Percentiles rank a stretch among this genome's conserved stretches.
phyloP scores from a whole-genome alignment of 2,888 invertebrate species.

The Cantharis flavilabris region DNA sequence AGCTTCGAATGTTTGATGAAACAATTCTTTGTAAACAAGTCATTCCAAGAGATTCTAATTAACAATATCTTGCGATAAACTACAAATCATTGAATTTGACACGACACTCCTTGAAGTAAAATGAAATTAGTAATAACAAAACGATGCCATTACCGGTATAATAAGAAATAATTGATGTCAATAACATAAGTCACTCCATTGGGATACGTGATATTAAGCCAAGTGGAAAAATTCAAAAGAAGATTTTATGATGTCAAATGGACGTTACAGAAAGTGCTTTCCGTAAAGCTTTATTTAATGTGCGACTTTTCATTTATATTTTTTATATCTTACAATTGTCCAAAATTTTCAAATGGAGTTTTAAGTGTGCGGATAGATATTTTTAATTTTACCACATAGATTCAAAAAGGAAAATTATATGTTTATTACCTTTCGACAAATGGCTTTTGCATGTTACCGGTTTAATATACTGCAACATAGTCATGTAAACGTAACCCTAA shows the following conservation, averaged over 20 bases:
- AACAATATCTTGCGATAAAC: not conserved
- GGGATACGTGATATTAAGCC: not conserved
- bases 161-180: not conserved
- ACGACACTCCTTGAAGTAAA: not conserved
- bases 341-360: not conserved
- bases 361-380: not conserved
- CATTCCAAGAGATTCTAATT: not conserved
- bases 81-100: not conserved
- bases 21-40: not conserved
- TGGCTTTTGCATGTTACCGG: not conserved
- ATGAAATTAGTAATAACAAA: not conserved
- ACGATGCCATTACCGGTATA: not conserved
- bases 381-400: not conserved
- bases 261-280: not conserved
- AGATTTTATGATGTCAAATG: not conserved
- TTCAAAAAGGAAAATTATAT: not conserved
- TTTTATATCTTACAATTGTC: not conserved
- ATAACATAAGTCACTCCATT: not conserved
- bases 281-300: not conserved
- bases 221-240: not conserved
- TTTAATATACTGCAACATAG: not conserved
- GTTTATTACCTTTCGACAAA: not conserved
- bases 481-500: not conserved
- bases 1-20: not conserved
- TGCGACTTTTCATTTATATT: not conserved